Base-by-base conservation (phyloP, 1,140 invertebrate species). In the Micrasema minimum region DNA sequence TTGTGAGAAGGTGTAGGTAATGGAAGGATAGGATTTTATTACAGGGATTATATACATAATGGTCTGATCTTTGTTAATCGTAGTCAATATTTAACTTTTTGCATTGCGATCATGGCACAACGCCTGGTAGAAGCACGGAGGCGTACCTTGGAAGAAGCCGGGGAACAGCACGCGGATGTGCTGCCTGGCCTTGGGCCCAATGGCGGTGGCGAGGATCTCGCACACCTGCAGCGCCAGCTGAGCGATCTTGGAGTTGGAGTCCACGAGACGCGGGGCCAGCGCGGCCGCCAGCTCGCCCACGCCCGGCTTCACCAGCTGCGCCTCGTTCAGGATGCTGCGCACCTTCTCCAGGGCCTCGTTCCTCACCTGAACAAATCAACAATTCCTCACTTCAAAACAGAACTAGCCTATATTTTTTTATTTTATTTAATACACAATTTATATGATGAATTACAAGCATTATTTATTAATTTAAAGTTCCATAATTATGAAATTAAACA, bases 211-310 rank as follows among this genome's bases (percentile, higher is more conserved):
- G 14, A 98, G 83, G 37, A 84, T 86, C 77, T 95, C 90, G 77
- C 94, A 95, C 61, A 97, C 90, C 41, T 89, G 89, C 16, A 97
- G 81, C 0, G 95, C 88, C 18, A 90, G 90, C 75, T 92, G 91
- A 1, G 94, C 93, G 73, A 98, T 89, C 81, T 95, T 96, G 31
- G 93, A 94, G 82, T 98, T 98, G 26, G 93, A 95, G 79, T 98
- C 96, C 0, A 90, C 82, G 2, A 97, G 82, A 20, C 96, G 85
- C 1, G 88, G 86, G 5, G 89, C 89, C 16, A 98, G 80, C 2
- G 91, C 90, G 66, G 91, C 89, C 0, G 94, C 92, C 6, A 97
- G 81, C 77, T 96, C 92, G 0, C 95, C 95, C 20, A 98, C 86
- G 55, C 90, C 90, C 0, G 92, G 83, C 74, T 93, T 94, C 57